Conservation (phyloP, 2,797 vertebrate species). For the Masticophis lateralis region DNA sequence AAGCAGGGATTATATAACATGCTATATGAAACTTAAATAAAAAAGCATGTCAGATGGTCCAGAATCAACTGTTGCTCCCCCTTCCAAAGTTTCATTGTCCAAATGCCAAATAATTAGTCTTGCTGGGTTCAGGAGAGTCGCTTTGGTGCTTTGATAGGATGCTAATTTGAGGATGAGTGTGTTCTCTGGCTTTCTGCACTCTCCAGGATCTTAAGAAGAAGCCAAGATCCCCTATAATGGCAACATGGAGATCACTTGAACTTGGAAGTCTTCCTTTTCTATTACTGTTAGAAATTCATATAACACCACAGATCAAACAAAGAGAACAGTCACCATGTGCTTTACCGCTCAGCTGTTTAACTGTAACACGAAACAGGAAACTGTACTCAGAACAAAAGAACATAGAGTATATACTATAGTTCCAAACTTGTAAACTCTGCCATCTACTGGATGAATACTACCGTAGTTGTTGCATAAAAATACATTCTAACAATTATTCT, state of each 20-base stretch:
- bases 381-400: too few species aligned
- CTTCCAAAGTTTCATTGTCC: neutral
- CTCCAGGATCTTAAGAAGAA: neutral
- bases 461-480: too few species aligned
- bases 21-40: neutral
- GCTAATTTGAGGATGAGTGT: neutral
- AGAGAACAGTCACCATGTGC: too few species aligned
- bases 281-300: neutral
- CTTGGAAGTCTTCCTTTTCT: neutral
- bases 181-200: neutral
- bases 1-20: neutral
- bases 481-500: too few species aligned
- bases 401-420: too few species aligned
- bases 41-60: neutral
- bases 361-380: too few species aligned
- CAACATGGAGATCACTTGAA: neutral
- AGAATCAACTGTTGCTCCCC: neutral
- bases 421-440: too few species aligned
- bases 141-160: neutral
- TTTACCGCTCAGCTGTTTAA: too few species aligned
- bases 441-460: too few species aligned
- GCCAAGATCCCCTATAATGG: neutral
- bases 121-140: neutral
- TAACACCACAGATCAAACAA: too few species aligned
- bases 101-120: neutral